Percentiles rank a stretch among this genome's conserved stretches.
Conservation (phyloP, 2,888 invertebrate species). For the Aphodius sticticus region DNA sequence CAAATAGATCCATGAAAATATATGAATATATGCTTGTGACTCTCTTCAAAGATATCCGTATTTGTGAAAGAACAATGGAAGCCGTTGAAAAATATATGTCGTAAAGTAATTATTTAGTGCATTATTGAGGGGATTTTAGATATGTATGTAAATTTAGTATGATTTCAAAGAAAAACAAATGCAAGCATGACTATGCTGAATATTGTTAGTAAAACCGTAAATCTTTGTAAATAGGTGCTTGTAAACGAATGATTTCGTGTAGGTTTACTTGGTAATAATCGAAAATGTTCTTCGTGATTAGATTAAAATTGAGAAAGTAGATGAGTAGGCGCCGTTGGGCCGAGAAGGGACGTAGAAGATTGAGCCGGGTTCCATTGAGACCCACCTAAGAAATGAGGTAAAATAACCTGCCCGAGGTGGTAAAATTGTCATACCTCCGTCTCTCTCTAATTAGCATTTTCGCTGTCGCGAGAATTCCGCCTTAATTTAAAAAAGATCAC, state of each 20-base stretch:
- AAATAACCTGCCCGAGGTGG: conserved; percentile 53
- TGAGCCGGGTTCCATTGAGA: conserved; percentile 52
- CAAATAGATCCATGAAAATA: no score
- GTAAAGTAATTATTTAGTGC: no score
- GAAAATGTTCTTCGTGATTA: neutral
- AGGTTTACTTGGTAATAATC: neutral
- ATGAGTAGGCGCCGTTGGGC: conserved; percentile 46
- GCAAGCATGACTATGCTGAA: no score
- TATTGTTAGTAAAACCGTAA: no score
- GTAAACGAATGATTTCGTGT: neutral
- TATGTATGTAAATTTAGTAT: no score
- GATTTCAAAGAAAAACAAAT: no score
- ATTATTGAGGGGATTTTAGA: no score
- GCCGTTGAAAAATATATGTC: no score
- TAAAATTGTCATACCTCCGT: conserved; percentile 55
- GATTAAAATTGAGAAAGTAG: neutral
- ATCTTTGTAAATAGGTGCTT: no score
- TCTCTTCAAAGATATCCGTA: no score
- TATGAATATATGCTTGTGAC: no score
- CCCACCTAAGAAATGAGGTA: conserved; percentile 55
- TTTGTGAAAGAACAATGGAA: no score
- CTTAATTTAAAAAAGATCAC: conserved; percentile 27
- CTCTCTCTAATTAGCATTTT: conserved; percentile 57
- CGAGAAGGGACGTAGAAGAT: conserved; percentile 47
- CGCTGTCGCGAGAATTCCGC: conserved; percentile 48